Conservation (phyloP, 2,888 invertebrate species). For the Eupithecia insigniata region DNA sequence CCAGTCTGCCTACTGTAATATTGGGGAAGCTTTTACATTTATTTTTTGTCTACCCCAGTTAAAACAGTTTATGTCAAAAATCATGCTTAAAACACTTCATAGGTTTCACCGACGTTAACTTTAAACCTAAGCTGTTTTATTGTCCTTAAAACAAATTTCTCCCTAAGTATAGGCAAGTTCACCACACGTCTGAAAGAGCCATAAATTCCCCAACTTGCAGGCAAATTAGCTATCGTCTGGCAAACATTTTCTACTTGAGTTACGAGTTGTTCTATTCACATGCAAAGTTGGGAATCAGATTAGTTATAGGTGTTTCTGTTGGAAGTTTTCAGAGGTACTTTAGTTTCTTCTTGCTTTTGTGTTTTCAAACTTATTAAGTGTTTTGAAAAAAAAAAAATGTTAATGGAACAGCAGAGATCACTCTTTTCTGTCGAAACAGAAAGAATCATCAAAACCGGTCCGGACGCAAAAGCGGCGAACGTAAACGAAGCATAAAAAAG, state of each 20-base stretch:
- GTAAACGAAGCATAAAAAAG: too few species aligned
- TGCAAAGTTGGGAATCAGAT: slow-evolving; percentile 12
- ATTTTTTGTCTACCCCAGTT: too few species aligned
- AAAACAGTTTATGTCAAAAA: too few species aligned
- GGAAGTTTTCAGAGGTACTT: slow-evolving; percentile 10
- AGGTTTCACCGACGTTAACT: background rate
- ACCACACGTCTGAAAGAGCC: background rate
- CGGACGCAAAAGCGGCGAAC: too few species aligned
- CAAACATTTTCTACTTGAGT: slow-evolving; percentile 7
- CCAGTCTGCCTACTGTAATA: too few species aligned
- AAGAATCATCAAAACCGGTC: too few species aligned
- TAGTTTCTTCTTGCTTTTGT: background rate
- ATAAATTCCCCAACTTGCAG: slow-evolving; percentile 8
- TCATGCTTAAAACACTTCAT: too few species aligned
- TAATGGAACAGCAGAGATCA: too few species aligned
- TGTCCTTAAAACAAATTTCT: background rate
- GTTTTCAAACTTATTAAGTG: too few species aligned
- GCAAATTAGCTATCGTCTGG: slow-evolving; percentile 11
- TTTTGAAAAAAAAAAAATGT: too few species aligned
- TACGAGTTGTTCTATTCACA: slow-evolving; percentile 12
- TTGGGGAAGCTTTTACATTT: too few species aligned
- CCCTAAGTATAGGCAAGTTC: background rate
- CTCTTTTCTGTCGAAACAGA: too few species aligned
- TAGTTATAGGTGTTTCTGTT: slow-evolving; percentile 8
- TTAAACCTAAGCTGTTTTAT: background rate